phyloP scores from a whole-genome alignment of 2,888 invertebrate species.

The Acanthoscelides obtectus region DNA sequence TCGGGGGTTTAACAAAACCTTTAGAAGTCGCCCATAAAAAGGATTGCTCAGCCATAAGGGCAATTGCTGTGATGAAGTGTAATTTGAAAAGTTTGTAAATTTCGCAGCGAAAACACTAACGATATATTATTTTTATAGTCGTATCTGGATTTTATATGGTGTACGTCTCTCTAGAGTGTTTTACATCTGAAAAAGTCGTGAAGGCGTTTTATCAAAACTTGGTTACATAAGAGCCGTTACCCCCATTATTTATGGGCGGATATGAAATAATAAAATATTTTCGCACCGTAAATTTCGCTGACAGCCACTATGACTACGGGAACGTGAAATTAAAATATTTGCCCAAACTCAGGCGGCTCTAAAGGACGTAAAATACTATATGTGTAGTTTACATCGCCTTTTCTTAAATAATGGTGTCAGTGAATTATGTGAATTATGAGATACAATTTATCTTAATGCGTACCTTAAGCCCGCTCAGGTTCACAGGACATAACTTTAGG shows the following conservation, averaged over 20 bases:
- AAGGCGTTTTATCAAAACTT: conserved; percentile 35
- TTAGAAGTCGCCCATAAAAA: not conserved
- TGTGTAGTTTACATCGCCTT: not conserved
- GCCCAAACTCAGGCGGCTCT: not conserved
- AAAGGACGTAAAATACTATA: not conserved
- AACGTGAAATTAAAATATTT: not conserved
- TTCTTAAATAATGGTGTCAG: not conserved
- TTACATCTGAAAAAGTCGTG: conserved; percentile 34
- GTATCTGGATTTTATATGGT: conserved; percentile 29
- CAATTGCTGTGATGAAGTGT: conserved; percentile 15
- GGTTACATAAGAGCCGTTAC: conserved; percentile 35
- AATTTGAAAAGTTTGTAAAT: conserved; percentile 14
- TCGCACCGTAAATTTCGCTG: conserved; percentile 28
- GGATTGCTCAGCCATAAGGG: conserved; percentile 8
- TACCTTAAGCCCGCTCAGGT: too few species aligned
- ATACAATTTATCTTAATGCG: too few species aligned
- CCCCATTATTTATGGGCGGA: conserved; percentile 31
- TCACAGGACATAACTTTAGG: too few species aligned
- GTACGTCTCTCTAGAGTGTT: conserved; percentile 32
- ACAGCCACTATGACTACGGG: not conserved
- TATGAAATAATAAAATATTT: conserved; percentile 39
- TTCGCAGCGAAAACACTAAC: conserved; percentile 23
- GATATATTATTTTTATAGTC: conserved; percentile 35
- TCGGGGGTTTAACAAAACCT: not conserved
- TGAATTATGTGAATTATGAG: too few species aligned